Percentiles rank a stretch among this genome's conserved stretches.
Evolutionary conservation across 2,888 invertebrate species (phyloP).

Genomic region (Drosophila flavopinicola): DNA sequence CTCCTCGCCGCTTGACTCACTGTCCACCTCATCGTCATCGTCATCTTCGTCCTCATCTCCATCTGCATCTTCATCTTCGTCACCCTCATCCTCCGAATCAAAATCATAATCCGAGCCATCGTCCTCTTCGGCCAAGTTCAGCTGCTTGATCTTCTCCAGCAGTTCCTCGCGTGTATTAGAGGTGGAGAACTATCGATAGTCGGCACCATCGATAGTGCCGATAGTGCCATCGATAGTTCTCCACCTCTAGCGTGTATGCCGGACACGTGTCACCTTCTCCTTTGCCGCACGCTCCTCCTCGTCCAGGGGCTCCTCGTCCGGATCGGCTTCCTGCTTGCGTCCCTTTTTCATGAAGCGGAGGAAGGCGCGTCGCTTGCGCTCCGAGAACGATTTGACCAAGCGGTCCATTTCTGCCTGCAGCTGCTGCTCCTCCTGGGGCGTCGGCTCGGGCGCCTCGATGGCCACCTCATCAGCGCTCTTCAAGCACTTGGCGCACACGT

Average conservation of each 20-base stretch:
- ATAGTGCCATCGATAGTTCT: no score
- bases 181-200: no score
- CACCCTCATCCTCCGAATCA: constrained; percentile 76
- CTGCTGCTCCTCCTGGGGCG: constrained; percentile 84
- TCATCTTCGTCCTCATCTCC: constrained; percentile 40
- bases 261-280: constrained; percentile 64
- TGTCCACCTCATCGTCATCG: constrained; percentile 27
- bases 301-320: constrained; percentile 28
- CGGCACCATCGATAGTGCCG: no score
- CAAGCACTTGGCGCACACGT: constrained; percentile 93
- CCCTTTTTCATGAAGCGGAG: constrained; percentile 87
- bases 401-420: constrained; percentile 88
- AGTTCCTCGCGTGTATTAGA: constrained; percentile 84
- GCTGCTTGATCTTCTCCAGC: constrained; percentile 84
- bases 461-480: constrained; percentile 86
- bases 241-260: no score
- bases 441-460: constrained; percentile 82
- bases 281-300: constrained; percentile 45
- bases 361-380: constrained; percentile 91
- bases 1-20: constrained; percentile 5
- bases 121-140: constrained; percentile 83
- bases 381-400: constrained; percentile 89
- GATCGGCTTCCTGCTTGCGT: constrained; percentile 51
- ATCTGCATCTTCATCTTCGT: constrained; percentile 63
- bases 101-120: no score